Conservation (phyloP, 2,797 vertebrate genomes). For the Pseudochirops corinnae region DNA sequence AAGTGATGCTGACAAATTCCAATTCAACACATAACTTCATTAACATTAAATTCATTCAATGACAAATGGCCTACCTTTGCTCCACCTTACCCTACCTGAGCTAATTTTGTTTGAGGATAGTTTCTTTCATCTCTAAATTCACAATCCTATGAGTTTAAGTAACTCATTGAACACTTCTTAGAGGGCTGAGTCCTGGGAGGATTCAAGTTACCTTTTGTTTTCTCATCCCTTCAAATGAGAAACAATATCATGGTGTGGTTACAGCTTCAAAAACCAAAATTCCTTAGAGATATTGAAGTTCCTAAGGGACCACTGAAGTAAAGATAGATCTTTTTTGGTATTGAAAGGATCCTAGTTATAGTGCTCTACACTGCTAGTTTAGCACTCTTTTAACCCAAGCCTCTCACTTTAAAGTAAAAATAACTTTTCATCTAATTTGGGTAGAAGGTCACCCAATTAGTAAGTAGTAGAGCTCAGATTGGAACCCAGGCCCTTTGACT, state of each 20-base stretch:
- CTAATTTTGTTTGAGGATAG: neutral
- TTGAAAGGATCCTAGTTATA: neutral
- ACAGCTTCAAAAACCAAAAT: neutral
- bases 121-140: neutral
- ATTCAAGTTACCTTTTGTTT: neutral
- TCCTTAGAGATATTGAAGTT: neutral
- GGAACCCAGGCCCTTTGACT: neutral
- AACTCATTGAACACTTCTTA: neutral
- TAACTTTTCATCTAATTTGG: neutral
- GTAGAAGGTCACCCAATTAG: neutral
- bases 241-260: neutral
- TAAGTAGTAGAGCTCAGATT: neutral
- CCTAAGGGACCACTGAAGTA: neutral
- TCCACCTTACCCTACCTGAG: neutral
- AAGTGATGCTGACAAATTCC: slow-evolving; percentile 45
- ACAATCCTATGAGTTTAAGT: neutral
- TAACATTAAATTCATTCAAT: neutral
- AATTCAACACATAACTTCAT: neutral
- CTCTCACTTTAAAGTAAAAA: neutral
- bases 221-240: neutral
- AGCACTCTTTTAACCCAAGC: neutral
- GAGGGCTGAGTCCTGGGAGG: neutral
- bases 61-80: neutral
- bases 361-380: neutral
- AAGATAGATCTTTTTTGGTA: neutral